Evolutionary conservation across 1,140 invertebrate species (phyloP), one percentile per base, ranked within the genome.

Genomic region (Polyergus mexicanus): DNA sequence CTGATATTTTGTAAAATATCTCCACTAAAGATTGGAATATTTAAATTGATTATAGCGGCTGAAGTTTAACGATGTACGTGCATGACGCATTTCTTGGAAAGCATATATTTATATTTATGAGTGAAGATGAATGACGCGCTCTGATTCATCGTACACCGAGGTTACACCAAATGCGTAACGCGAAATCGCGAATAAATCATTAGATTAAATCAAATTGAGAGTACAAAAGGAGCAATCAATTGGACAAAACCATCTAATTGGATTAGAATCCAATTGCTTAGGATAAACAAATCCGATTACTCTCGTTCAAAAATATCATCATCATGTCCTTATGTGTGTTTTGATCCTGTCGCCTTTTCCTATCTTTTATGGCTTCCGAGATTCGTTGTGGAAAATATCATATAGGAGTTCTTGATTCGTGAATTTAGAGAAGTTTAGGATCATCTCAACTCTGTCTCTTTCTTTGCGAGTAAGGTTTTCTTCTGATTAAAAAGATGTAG

Each of bases 21-120:
- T 38, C 13, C 25, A 25, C 25, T 44, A 16, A 38, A 38, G 28
- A 66, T 66, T 66, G n/a, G 44, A 13, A 76, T 32, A 2, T 63
- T 76, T 41, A 2, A 66, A 63, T 25, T 16, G 10, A 41, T 41
- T n/a, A 32, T 16, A 56, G 25, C 51, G 32, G 3, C 11, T 19
- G 25, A 74, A 72, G 78, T 25, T 74, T 41, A 74, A 74, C n/a
- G 25, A 58, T 72, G 44, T 22, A 72, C 35, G 13, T 41, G 28
- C 68, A 32, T 83, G 68, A 83, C 68, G 78, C 78, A 83, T 71
- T 83, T 74, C 54, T 44, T 35, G n/a, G 78, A 83, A 60, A 32
- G 2, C 2, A 6, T 28, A 41, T 25, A n/a, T n/a, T n/a, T n/a
- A 81, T 25, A 81, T 60, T 58, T 38, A 72, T 60, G 54, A 60